Evolutionary conservation across 1,140 invertebrate genomes (phyloP).

Genomic region (Bicyclus anynana): DNA sequence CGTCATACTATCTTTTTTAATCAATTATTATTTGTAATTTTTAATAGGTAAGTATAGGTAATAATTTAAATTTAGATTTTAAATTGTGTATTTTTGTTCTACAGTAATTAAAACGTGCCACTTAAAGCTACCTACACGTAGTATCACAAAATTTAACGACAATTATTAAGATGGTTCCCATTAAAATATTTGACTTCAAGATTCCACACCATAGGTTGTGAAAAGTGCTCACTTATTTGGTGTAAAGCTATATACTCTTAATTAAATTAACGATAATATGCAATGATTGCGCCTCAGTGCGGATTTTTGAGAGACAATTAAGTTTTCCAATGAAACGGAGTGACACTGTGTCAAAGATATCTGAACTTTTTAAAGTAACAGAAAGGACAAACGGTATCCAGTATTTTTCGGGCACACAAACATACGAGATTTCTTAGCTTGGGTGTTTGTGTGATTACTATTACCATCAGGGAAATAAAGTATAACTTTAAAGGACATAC

Average conservation of each 20-base stretch:
- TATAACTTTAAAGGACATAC: too few relatives aligned
- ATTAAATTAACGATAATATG: constrained; percentile 5
- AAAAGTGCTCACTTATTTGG: constrained; percentile 3
- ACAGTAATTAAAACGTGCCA: too few relatives aligned
- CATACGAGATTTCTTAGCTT: too few relatives aligned
- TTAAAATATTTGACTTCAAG: not conserved
- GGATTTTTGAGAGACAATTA: constrained; percentile 1
- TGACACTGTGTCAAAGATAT: not conserved
- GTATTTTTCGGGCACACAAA: too few relatives aligned
- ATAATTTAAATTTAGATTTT: too few relatives aligned
- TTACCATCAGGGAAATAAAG: too few relatives aligned
- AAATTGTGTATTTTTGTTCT: too few relatives aligned
- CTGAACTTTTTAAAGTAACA: not conserved
- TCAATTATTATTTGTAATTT: too few relatives aligned
- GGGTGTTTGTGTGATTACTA: too few relatives aligned
- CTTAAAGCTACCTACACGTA: not conserved
- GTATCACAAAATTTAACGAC: not conserved
- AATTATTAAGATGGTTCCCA: not conserved
- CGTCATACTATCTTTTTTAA: too few relatives aligned
- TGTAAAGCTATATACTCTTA: not conserved
- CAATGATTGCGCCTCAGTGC: not conserved
- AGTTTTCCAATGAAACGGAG: not conserved
- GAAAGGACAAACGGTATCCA: not conserved
- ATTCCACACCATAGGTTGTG: not conserved
- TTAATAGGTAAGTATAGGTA: too few relatives aligned